phyloP scores from a whole-genome alignment of 2,797 vertebrate genomes.

The Lateolabrax maculatus region DNA sequence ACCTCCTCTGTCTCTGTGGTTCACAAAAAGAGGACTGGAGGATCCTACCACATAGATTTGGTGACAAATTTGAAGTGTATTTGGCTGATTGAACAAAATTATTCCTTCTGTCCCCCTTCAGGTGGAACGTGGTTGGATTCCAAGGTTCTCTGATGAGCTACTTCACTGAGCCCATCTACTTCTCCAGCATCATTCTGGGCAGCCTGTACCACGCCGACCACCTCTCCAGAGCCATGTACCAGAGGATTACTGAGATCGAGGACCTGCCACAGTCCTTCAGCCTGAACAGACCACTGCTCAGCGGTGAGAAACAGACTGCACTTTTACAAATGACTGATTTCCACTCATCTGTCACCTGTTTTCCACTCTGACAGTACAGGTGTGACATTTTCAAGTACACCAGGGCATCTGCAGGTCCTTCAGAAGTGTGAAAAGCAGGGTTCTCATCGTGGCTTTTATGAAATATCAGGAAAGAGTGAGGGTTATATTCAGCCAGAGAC shows the following conservation, averaged over 20 bases:
- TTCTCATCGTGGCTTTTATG: neutral
- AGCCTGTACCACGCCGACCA: slow-evolving; percentile 97
- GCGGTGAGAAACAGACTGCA: slow-evolving; percentile 85
- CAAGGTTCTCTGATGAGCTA: slow-evolving; percentile 95
- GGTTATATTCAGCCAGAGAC: neutral
- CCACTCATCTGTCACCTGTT: neutral
- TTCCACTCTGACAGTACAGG: neutral
- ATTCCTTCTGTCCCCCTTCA: slow-evolving; percentile 55
- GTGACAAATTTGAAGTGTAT: neutral
- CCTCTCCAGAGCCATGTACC: slow-evolving; percentile 95
- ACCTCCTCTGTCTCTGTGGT: neutral
- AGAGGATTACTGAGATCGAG: slow-evolving; percentile 92
- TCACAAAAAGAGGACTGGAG: neutral
- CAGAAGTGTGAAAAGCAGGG: neutral
- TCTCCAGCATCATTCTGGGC: slow-evolving; percentile 96
- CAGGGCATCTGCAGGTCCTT: neutral
- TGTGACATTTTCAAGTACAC: neutral
- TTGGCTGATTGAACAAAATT: neutral
- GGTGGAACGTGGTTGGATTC: slow-evolving; percentile 95
- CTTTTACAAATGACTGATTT: neutral
- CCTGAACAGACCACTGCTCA: slow-evolving; percentile 94
- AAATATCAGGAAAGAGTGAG: neutral
- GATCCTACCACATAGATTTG: neutral
- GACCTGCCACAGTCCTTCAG: slow-evolving; percentile 88
- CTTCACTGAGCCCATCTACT: slow-evolving; percentile 94